These are phyloP conservation scores for Myoxocephalus aenaeus DNA, from an alignment of 2,797 vertebrate species.

Conservation along the genomic window DNA sequence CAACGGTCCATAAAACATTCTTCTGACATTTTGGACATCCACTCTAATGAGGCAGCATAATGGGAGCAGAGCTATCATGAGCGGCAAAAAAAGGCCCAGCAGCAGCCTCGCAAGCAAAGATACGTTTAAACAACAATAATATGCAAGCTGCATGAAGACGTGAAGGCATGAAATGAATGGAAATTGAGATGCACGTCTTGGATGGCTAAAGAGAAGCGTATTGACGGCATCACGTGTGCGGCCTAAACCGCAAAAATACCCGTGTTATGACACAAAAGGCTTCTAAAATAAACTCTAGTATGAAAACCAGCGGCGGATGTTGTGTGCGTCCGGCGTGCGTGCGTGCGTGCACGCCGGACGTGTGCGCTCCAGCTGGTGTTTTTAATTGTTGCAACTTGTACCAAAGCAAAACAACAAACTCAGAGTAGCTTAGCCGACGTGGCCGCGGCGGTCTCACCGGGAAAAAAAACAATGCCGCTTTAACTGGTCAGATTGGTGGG, in stretches of 20 bases:
- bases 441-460: constrained; percentile 25
- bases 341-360: neutral
- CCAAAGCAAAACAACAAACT: constrained; percentile 21
- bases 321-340: constrained; percentile 14
- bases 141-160: constrained; percentile 38
- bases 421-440: constrained; percentile 1
- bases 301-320: constrained; percentile 23
- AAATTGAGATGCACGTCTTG: constrained; percentile 70
- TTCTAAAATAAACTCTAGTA: constrained; percentile 24
- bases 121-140: constrained; percentile 46
- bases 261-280: constrained; percentile 26
- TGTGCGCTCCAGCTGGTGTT: constrained; percentile 35
- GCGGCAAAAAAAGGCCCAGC: constrained; percentile 31
- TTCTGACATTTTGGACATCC: constrained; percentile 83
- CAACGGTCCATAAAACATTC: constrained; percentile 85
- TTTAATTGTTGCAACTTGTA: constrained; percentile 40
- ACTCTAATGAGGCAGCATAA: constrained; percentile 76
- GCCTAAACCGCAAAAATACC: constrained; percentile 14
- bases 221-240: constrained; percentile 44
- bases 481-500: constrained; percentile 59
- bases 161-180: constrained; percentile 72
- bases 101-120: constrained; percentile 50
- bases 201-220: constrained; percentile 54
- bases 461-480: constrained; percentile 60
- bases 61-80: constrained; percentile 67